phyloP scores from a whole-genome alignment of 1,140 invertebrate species.

The Melitaea cinxia region DNA sequence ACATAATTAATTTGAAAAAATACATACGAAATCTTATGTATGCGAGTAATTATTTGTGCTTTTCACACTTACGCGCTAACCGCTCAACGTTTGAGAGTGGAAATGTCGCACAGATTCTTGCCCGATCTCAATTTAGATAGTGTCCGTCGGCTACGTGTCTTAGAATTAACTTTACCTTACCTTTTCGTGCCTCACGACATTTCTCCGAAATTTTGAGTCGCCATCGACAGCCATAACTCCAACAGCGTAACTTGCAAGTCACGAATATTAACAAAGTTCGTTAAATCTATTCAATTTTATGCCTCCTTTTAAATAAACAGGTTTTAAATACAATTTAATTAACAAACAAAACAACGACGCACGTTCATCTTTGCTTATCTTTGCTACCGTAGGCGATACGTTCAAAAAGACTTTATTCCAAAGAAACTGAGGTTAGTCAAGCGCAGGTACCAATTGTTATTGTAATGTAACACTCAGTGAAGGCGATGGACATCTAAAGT shows the following conservation, averaged over 20 bases:
- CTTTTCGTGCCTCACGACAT: slow-evolving; percentile 45
- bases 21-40: slow-evolving; percentile 35
- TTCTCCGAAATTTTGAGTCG: slow-evolving; percentile 38
- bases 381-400: slow-evolving; percentile 27
- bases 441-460: slow-evolving; percentile 62
- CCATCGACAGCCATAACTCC: slow-evolving; percentile 20
- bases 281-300: slow-evolving; percentile 30
- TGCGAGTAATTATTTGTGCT: slow-evolving; percentile 60
- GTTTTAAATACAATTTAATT: slow-evolving; percentile 57
- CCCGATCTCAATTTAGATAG: slow-evolving; percentile 30
- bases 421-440: slow-evolving; percentile 45
- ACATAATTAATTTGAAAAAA: too few species aligned
- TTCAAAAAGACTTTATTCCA: slow-evolving; percentile 44
- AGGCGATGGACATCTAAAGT: slow-evolving; percentile 69
- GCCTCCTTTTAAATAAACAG: slow-evolving; percentile 27
- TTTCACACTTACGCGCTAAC: slow-evolving; percentile 71
- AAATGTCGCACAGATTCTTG: slow-evolving; percentile 58
- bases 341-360: slow-evolving; percentile 48
- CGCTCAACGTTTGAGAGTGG: slow-evolving; percentile 47
- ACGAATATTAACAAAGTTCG: slow-evolving; percentile 35
- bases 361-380: slow-evolving; percentile 35
- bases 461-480: slow-evolving; percentile 68
- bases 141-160: slow-evolving; percentile 29
- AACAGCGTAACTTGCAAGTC: slow-evolving; percentile 34
- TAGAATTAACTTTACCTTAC: slow-evolving; percentile 35